These are phyloP conservation scores for Galerucella calmariensis DNA, from an alignment of 2,888 invertebrate species.

Conservation along the genomic window DNA sequence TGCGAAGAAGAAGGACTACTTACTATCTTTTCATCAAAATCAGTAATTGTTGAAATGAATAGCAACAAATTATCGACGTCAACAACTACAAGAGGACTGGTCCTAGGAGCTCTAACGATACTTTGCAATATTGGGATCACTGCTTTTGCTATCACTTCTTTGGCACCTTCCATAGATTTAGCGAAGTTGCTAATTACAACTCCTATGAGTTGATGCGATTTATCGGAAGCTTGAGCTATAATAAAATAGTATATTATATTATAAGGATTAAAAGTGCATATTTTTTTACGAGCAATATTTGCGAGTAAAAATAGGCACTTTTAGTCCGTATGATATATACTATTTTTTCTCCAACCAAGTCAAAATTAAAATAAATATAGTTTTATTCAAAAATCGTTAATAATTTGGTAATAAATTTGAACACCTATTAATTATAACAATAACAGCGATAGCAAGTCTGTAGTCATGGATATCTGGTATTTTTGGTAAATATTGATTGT, in stretches of 20 bases:
- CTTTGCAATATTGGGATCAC: constrained; percentile 44
- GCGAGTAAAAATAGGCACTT: too few species aligned
- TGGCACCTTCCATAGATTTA: constrained; percentile 34
- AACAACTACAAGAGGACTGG: constrained; percentile 46
- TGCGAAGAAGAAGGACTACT: background rate
- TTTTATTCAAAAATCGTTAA: too few species aligned
- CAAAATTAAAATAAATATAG: too few species aligned
- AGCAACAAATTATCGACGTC: constrained; percentile 47
- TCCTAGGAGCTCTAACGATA: constrained; percentile 43
- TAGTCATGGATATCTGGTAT: too few species aligned
- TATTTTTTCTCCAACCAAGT: too few species aligned
- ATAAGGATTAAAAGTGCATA: too few species aligned
- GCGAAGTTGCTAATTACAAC: constrained; percentile 41
- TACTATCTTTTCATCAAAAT: constrained; percentile 38
- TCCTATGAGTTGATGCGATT: constrained; percentile 44
- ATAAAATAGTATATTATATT: background rate
- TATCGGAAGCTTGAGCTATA: constrained; percentile 42
- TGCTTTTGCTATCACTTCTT: constrained; percentile 44
- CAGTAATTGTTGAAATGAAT: constrained; percentile 43
- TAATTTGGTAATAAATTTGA: too few species aligned
- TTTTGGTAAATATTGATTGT: too few species aligned
- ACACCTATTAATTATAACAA: too few species aligned
- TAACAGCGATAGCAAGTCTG: too few species aligned
- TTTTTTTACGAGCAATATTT: too few species aligned
- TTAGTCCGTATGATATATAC: too few species aligned